Evolutionary conservation across 2,888 invertebrate genomes (phyloP), one percentile per base, ranked within the genome.

Genomic region (Macrosiphum euphorbiae): DNA sequence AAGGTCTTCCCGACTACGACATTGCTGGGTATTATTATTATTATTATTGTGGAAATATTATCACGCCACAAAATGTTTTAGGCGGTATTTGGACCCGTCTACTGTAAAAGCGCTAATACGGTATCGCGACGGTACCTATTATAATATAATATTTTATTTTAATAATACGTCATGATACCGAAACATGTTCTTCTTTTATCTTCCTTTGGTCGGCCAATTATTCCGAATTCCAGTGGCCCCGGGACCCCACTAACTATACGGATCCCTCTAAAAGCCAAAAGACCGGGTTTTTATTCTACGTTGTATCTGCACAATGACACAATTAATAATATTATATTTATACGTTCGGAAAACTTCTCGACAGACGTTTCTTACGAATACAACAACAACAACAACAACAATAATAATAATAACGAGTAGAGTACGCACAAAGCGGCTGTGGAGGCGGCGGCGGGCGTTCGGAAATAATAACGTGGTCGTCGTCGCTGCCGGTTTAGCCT

Each of bases 381-480:
- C 35, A 20, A 78, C 16, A 35, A 35, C 26, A 61, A 61, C 26
- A 61, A 61, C 16, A 78, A n/a, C 26, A 58, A 7, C 0, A 58
- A 58, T 58, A 58, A 67, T 67, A 67, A n/a, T 67, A 67, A 16
- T 67, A 16, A 16, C 8, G 16, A 7, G 20, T 20, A 24, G 35
- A 58, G 20, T 20, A 35, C 35, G 20, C 8, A 8, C 78, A 20
- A 35, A 78, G 20, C 8, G 16, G 16, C 67, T n/a, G n/a, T 16
- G 61, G 28, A 61, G 58, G 8, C 10, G 24, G 8, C 10, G 24
- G 35, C 52, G 35, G 58, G n/a, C 10, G 67, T 58, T 78, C 7
- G 35, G 58, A 78, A 90, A 78, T 78, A 78, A 90, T 90, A 90
- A 26, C 44, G 67, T 47, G 90, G 50, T 90, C 24, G 47, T 67